Conservation (phyloP, 2,888 invertebrate species). For the Litoditis marina region DNA sequence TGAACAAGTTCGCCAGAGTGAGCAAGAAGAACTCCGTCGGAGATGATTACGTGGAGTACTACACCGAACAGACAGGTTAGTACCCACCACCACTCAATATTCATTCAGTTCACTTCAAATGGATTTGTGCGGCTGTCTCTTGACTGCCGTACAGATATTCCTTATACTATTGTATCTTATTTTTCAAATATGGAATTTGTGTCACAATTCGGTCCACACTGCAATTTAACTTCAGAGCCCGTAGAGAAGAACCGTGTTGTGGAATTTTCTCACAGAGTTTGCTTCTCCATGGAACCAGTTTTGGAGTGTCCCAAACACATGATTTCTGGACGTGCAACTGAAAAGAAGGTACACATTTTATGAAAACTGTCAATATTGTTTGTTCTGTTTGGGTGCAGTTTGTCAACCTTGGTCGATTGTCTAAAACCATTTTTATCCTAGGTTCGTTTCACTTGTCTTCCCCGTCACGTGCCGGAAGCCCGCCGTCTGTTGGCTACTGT, state of each 20-base stretch:
- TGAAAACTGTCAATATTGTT: not conserved
- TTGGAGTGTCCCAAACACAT: constrained; percentile 39
- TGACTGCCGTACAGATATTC: constrained; percentile 49
- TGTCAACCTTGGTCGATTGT: not conserved
- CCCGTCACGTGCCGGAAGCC: constrained; percentile 35
- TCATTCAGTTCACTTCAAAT: no score
- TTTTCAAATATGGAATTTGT: no score
- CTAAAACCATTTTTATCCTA: not conserved
- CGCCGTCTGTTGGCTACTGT: constrained; percentile 28
- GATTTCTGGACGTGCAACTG: constrained; percentile 5
- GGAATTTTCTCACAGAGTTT: constrained; percentile 49
- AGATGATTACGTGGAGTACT: no score
- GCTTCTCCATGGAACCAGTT: constrained; percentile 53
- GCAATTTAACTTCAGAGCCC: constrained; percentile 37
- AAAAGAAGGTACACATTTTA: constrained; percentile 10
- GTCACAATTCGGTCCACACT: no score
- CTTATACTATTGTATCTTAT: no score
- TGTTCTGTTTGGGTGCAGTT: not conserved
- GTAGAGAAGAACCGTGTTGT: constrained; percentile 41
- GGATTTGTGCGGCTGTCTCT: no score
- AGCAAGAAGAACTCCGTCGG: no score
- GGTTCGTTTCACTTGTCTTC: constrained; percentile 45
- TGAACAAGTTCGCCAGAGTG: no score
- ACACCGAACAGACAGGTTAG: no score
- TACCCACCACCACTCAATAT: no score